These are phyloP conservation scores for Apostichopus californicus DNA, from an alignment of 35 echinoderm and acorn worm species.

Conservation along the genomic window DNA sequence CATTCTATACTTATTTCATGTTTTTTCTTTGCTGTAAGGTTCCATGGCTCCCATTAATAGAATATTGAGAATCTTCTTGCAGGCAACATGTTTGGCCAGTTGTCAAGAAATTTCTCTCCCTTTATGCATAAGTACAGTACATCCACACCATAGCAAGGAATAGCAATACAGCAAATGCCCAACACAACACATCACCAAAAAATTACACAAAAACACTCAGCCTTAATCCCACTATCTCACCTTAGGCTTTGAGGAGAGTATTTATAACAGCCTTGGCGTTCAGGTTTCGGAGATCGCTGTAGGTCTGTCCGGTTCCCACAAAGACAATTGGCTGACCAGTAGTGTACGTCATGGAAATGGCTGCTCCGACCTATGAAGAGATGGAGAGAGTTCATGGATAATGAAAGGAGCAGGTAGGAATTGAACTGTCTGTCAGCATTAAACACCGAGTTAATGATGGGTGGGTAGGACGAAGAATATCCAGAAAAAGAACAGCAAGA, in stretches of 20 bases:
- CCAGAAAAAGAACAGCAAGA: too few species aligned
- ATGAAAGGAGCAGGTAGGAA: too few species aligned
- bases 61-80: too few species aligned
- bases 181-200: background rate
- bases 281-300: constrained; percentile 91
- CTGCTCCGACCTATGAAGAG: constrained; percentile 84
- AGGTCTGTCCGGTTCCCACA: constrained; percentile 98
- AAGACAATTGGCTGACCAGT: constrained; percentile 99
- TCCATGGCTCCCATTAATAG: too few species aligned
- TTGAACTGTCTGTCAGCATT: too few species aligned
- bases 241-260: constrained; percentile 90
- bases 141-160: background rate
- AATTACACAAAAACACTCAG: background rate
- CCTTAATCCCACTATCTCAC: background rate
- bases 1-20: too few species aligned
- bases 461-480: too few species aligned
- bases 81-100: too few species aligned
- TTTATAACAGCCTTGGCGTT: constrained; percentile 97
- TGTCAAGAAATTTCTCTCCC: too few species aligned
- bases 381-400: background rate
- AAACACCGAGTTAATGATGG: too few species aligned
- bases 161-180: too few species aligned
- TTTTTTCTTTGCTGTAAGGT: too few species aligned
- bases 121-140: background rate
- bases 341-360: constrained; percentile 99